Evolutionary conservation across 2,888 invertebrate genomes (phyloP).

Genomic region (Elysia crispata): DNA sequence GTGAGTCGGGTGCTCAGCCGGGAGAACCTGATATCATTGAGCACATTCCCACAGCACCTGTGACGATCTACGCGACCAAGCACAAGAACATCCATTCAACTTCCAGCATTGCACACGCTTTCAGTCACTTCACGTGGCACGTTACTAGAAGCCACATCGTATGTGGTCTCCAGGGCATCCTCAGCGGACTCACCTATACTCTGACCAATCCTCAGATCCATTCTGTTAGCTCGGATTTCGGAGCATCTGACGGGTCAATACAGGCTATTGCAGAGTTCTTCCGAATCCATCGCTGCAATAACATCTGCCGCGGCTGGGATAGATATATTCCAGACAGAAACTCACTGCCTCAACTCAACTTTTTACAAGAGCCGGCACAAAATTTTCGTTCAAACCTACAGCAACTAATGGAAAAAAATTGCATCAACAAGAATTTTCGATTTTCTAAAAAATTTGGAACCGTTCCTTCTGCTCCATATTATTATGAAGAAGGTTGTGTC

Average conservation of each 20-base stretch:
- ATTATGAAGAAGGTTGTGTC: too few species aligned
- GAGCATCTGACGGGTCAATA: constrained; percentile 46
- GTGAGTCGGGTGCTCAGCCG: not conserved
- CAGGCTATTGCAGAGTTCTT: constrained; percentile 53
- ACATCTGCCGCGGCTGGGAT: constrained; percentile 49
- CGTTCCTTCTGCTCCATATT: too few species aligned
- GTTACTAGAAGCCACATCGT: constrained; percentile 50
- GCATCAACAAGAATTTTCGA: too few species aligned
- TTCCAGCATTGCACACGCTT: constrained; percentile 50
- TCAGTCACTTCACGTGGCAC: constrained; percentile 57
- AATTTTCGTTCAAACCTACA: too few species aligned
- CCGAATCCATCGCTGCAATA: constrained; percentile 53
- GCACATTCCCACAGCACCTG: constrained; percentile 21
- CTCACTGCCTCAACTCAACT: too few species aligned
- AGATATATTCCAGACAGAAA: too few species aligned
- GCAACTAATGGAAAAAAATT: too few species aligned
- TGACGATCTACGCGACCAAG: too few species aligned
- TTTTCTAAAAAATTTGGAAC: too few species aligned
- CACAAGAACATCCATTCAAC: too few species aligned
- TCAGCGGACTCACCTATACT: constrained; percentile 24
- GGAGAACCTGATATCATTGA: not conserved
- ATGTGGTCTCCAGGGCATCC: constrained; percentile 53
- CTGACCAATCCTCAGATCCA: constrained; percentile 54
- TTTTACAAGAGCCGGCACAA: too few species aligned
- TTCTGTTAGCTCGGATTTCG: constrained; percentile 48